phyloP scores from a whole-genome alignment of 2,888 invertebrate genomes.

The Amblyjoppa proteus region DNA sequence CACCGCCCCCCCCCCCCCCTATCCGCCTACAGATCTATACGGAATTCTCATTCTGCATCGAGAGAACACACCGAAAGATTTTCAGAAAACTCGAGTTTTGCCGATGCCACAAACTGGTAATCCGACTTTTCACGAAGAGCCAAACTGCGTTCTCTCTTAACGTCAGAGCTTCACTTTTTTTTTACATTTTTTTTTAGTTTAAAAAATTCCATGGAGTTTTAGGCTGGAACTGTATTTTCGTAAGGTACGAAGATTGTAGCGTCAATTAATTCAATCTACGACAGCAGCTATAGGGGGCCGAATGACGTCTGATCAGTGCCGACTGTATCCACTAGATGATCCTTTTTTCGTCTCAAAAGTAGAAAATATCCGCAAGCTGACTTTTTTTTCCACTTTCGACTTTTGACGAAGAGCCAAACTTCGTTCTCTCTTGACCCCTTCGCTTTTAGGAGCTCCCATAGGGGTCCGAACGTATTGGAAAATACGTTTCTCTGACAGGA shows the following conservation, averaged over 20 bases:
- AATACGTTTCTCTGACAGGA: too few relatives aligned
- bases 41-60: neutral
- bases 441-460: too few relatives aligned
- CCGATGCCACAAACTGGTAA: conserved; percentile 73
- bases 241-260: neutral
- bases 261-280: neutral
- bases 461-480: too few relatives aligned
- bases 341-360: neutral
- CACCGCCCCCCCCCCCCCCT: too few relatives aligned
- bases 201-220: too few relatives aligned
- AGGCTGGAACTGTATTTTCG: too few relatives aligned
- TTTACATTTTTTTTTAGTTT: neutral
- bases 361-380: conserved; percentile 76
- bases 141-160: conserved; percentile 51
- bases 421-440: neutral
- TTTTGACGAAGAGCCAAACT: conserved; percentile 68
- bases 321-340: neutral
- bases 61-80: conserved; percentile 68
- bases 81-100: conserved; percentile 74
- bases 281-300: neutral
- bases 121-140: conserved; percentile 70
- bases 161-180: neutral
- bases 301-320: neutral
- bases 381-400: conserved; percentile 76
- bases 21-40: neutral